phyloP scores from a whole-genome alignment of 2,888 invertebrate species.

The Lasioglossum lativentre region DNA sequence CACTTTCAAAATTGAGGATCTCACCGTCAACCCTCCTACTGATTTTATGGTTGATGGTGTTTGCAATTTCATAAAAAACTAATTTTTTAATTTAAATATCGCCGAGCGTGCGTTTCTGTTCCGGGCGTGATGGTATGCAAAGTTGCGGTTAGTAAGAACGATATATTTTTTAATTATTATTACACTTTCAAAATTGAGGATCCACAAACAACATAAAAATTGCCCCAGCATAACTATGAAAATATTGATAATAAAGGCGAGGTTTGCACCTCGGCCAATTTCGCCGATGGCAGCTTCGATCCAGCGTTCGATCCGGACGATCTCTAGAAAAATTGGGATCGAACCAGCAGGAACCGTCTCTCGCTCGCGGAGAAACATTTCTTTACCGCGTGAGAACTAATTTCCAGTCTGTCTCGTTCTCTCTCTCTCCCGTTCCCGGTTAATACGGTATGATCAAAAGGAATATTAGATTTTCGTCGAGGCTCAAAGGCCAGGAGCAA shows the following conservation, averaged over 20 bases:
- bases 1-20: too few species aligned
- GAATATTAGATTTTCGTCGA: conserved; percentile 69
- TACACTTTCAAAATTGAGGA: too few species aligned
- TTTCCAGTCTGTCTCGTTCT: conserved; percentile 38
- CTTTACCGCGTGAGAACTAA: conserved; percentile 54
- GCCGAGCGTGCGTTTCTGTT: too few species aligned
- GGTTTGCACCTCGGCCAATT: background rate
- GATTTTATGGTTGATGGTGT: too few species aligned
- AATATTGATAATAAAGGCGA: background rate
- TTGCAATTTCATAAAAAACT: too few species aligned
- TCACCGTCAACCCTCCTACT: too few species aligned
- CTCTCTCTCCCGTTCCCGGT: background rate
- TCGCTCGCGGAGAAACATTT: background rate
- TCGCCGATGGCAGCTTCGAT: background rate
- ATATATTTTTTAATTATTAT: too few species aligned
- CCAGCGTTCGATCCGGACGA: background rate
- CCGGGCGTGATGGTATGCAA: too few species aligned
- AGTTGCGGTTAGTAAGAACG: too few species aligned
- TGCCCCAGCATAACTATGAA: too few species aligned
- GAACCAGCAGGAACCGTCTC: background rate
- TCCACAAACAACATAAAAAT: too few species aligned
- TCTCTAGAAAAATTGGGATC: background rate
- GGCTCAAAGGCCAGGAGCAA: conserved; percentile 68
- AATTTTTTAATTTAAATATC: too few species aligned
- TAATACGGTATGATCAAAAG: conserved; percentile 67